Conservation (phyloP, 2,797 vertebrate species). For the Argya squamiceps region DNA sequence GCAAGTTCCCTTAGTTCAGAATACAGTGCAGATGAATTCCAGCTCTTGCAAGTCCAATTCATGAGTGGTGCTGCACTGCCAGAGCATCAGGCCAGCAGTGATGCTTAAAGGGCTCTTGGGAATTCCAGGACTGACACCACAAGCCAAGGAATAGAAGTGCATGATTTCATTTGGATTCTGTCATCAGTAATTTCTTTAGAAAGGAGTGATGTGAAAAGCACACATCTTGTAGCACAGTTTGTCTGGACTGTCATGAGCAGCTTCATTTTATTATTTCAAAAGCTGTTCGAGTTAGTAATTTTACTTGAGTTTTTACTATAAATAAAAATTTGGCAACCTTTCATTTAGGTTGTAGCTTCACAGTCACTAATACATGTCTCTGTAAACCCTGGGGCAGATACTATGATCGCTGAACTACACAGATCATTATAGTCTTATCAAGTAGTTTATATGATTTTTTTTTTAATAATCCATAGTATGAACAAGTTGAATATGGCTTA, state of each 20-base stretch:
- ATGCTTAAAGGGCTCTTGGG: not conserved
- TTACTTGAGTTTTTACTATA: not conserved
- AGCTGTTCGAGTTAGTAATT: not conserved
- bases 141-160: not conserved
- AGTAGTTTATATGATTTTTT: not conserved
- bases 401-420: not conserved
- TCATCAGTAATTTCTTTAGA: not conserved
- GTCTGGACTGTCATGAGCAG: not conserved
- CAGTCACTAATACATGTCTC: not conserved
- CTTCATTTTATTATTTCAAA: not conserved
- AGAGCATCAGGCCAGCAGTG: not conserved
- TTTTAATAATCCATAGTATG: not conserved
- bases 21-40: not conserved
- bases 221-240: not conserved
- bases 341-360: not conserved
- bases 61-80: not conserved
- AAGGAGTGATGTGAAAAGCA: not conserved
- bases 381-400: not conserved
- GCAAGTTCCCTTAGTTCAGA: not conserved
- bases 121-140: not conserved
- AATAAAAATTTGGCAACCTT: not conserved
- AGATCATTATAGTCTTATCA: not conserved
- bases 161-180: not conserved
- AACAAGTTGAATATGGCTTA: not conserved
- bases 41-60: not conserved